Percentiles rank a stretch among this genome's conserved stretches.
Conservation (phyloP, 2,888 invertebrate species). For the Agrotis puta region DNA sequence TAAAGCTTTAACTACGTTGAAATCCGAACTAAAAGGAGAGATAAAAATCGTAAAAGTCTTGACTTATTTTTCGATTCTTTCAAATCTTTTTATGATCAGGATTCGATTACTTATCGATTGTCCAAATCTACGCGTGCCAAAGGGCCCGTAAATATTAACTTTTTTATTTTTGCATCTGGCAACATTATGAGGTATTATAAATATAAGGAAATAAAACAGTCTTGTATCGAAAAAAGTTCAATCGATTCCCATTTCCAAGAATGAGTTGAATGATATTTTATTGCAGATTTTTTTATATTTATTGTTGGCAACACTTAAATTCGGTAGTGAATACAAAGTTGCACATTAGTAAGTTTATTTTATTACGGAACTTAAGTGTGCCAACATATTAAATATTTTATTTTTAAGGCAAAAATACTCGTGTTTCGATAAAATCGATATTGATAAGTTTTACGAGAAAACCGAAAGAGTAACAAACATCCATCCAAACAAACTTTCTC, state of each 20-base stretch:
- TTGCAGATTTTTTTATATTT: constrained; percentile 34
- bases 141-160: constrained; percentile 39
- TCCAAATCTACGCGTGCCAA: constrained; percentile 39
- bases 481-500: too few relatives aligned
- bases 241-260: constrained; percentile 54
- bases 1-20: constrained; percentile 5
- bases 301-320: constrained; percentile 46
- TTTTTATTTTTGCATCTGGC: constrained; percentile 43
- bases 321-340: constrained; percentile 50
- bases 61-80: constrained; percentile 17
- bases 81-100: constrained; percentile 32
- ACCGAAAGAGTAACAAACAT: neutral
- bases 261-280: constrained; percentile 44
- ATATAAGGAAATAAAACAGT: constrained; percentile 44
- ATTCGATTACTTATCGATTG: constrained; percentile 46
- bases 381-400: constrained; percentile 40
- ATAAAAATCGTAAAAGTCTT: constrained; percentile 8
- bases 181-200: constrained; percentile 47
- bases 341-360: constrained; percentile 53
- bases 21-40: neutral
- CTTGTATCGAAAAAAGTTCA: constrained; percentile 41
- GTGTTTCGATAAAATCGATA: constrained; percentile 1
- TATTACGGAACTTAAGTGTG: constrained; percentile 47
- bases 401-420: constrained; percentile 25
- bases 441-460: constrained; percentile 34